Conservation (phyloP, 2,888 invertebrate genomes). For the Hirtodrosophila alboralis region DNA sequence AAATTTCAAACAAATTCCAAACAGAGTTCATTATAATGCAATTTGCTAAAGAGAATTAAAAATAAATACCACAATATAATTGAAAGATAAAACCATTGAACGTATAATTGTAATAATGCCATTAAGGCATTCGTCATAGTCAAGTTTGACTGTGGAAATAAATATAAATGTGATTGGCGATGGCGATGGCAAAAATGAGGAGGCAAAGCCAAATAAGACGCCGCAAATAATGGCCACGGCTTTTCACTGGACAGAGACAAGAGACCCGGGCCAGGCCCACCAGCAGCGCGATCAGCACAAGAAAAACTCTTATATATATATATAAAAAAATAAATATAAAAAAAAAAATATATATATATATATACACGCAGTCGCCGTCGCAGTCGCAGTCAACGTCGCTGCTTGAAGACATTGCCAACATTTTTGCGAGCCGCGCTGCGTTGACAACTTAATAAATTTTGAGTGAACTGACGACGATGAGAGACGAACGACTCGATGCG, state of each 20-base stretch:
- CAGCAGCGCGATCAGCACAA: slow-evolving; percentile 46
- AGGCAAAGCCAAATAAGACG: slow-evolving; percentile 49
- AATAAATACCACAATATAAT: no score
- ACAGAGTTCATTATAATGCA: no score
- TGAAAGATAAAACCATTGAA: no score
- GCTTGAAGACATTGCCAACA: slow-evolving; percentile 62
- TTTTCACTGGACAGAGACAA: slow-evolving; percentile 41
- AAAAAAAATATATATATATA: not conserved
- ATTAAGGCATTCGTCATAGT: not conserved
- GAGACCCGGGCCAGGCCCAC: slow-evolving; percentile 56
- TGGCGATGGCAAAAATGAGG: slow-evolving; percentile 28
- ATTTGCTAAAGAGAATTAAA: no score
- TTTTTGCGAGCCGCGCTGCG: slow-evolving; percentile 62
- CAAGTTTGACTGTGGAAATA: slow-evolving; percentile 16
- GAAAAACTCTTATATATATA: slow-evolving; percentile 16
- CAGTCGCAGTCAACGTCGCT: slow-evolving; percentile 3
- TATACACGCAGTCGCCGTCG: slow-evolving; percentile 16
- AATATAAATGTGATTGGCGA: slow-evolving; percentile 34
- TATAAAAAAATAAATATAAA: no score
- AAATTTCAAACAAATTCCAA: no score
- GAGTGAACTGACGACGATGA: slow-evolving; percentile 45
- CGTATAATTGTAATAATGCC: no score
- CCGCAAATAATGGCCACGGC: slow-evolving; percentile 61
- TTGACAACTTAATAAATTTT: slow-evolving; percentile 78
- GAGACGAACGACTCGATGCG: slow-evolving; percentile 13